Evolutionary conservation across 1,140 invertebrate genomes (phyloP).

Genomic region (Leptopilina clavipes): DNA sequence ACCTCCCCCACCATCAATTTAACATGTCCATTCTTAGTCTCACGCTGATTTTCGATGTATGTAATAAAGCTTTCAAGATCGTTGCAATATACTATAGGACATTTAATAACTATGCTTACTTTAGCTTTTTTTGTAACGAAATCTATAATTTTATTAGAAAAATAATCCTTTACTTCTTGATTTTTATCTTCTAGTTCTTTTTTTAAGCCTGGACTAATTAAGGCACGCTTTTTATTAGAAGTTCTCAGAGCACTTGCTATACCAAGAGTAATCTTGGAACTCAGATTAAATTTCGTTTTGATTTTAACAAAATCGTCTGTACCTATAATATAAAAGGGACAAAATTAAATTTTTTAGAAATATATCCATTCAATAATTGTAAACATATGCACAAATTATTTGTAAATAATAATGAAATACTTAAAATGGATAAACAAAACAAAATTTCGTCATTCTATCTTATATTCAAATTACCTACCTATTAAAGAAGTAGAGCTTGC

Average conservation of each 20-base stretch:
- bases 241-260: slow-evolving; percentile 1
- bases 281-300: not conserved
- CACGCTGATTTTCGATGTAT: slow-evolving; percentile 21
- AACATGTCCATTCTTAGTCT: not conserved
- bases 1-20: slow-evolving; percentile 43
- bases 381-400: no score
- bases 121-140: slow-evolving; percentile 23
- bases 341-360: no score
- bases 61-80: not conserved
- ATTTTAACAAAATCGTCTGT: not conserved
- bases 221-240: slow-evolving; percentile 4
- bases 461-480: no score
- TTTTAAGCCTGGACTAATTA: slow-evolving; percentile 35
- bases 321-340: no score
- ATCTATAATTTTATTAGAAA: slow-evolving; percentile 20
- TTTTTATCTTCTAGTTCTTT: not conserved
- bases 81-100: slow-evolving; percentile 2
- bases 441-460: no score
- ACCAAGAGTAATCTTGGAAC: not conserved
- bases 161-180: slow-evolving; percentile 36
- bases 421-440: no score
- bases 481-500: not conserved
- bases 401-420: no score
- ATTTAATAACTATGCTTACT: not conserved
- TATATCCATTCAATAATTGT: no score